Base-by-base conservation (phyloP, 2,797 vertebrate species). In the Sebastes diploproa region DNA sequence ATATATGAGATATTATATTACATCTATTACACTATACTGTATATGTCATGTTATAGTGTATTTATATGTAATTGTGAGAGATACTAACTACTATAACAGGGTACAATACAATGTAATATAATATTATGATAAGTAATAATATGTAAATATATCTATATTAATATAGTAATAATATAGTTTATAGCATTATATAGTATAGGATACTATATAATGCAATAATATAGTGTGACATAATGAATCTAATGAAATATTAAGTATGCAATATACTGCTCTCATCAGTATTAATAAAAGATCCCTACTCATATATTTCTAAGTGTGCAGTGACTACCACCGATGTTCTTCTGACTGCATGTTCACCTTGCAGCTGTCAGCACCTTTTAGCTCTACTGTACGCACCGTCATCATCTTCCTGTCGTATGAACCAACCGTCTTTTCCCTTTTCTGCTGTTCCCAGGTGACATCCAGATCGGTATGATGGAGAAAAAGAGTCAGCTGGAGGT, bases 401-500 rank as follows among this genome's bases (percentile, higher is more conserved):
- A 61, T 56, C 36, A 14, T 30, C 22, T 55, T 64, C 7, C 27
- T 36, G 12, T 18, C 27, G 4, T 10, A 18, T 42, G 65, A 34
- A 55, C 32, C 8, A 22, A 25, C 63, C 12, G 14, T 61, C 25
- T 69, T 20, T 50, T 62, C 38, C 9, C 23, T 20, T 29, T 25
- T 38, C 18, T 60, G 8, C 46, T 60, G 78, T 70, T 38, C 73
- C 34, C 85, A 99, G 98, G 98, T 84, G 98, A 99, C 85, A 99
- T 99, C 90, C 98, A 99, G 88, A 99, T 99, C 23, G 98, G 97
- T 79, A 99, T 99, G 98, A 97, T 99, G 86, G 98, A 99, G 92
- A 99, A 98, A 90, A 99, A 99, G 87, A 97, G 98, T 16, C 97
- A 99, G 46, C 95, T 99, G 92, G 98, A 99, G 95, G 98, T 99